Evolutionary conservation across 2,888 invertebrate genomes (phyloP).

Genomic region (Thysanoteuthis rhombus): DNA sequence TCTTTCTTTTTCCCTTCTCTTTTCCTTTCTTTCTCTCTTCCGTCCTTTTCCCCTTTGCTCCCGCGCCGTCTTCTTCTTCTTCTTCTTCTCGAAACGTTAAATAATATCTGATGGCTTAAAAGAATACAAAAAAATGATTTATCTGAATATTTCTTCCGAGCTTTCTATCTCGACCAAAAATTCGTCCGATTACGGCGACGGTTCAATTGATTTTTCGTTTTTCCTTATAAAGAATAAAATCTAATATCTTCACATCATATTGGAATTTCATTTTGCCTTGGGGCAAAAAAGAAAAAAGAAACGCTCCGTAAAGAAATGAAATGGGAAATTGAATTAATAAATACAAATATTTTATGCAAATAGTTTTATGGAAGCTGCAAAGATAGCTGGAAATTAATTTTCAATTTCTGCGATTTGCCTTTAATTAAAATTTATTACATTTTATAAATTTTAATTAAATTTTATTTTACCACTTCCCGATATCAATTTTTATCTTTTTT

Average conservation of each 20-base stretch:
- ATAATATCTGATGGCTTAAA: not conserved
- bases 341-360: not conserved
- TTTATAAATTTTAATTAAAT: not conserved
- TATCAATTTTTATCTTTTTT: not conserved
- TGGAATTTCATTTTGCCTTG: not conserved
- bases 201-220: not conserved
- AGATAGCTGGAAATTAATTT: not conserved
- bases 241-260: not conserved
- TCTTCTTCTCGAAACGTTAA: not conserved
- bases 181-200: no score
- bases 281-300: not conserved
- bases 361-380: not conserved
- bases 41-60: no score
- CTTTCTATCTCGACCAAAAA: not conserved
- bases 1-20: no score
- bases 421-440: not conserved
- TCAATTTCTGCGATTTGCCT: not conserved
- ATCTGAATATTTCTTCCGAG: not conserved
- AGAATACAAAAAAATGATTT: not conserved
- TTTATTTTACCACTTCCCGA: not conserved
- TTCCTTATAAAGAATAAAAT: not conserved
- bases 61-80: no score
- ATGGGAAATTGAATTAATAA: not conserved
- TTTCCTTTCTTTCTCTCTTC: no score
- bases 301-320: not conserved